These are phyloP conservation scores for Popillia japonica DNA, from an alignment of 1,140 invertebrate genomes.

Conservation along the genomic window DNA sequence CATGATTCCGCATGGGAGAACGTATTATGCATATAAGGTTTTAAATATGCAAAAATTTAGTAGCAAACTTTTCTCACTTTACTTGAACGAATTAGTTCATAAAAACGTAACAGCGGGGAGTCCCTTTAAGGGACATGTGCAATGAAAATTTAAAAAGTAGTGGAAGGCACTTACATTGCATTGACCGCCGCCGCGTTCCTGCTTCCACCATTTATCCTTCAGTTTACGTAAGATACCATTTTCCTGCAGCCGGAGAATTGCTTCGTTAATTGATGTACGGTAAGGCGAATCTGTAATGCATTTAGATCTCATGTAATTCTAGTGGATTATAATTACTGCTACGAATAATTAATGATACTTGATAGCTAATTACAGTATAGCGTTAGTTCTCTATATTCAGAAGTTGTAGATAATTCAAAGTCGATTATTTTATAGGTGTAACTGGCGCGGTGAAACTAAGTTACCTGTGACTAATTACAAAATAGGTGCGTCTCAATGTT, in stretches of 20 bases:
- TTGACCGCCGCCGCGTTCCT: constrained; percentile 61
- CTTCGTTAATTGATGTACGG: constrained; percentile 70
- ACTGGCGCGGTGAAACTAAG: no score
- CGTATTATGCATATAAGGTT: constrained; percentile 28
- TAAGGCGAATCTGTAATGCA: constrained; percentile 71
- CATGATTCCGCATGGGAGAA: constrained; percentile 16
- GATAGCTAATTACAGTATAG: no score
- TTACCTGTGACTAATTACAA: no score
- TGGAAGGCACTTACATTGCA: constrained; percentile 57
- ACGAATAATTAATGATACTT: no score
- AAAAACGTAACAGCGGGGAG: background rate
- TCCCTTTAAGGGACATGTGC: background rate
- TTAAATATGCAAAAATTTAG: constrained; percentile 33
- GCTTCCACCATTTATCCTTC: constrained; percentile 84
- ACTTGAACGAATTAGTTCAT: constrained; percentile 25
- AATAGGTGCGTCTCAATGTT: no score
- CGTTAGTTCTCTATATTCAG: no score
- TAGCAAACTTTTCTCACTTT: constrained; percentile 22
- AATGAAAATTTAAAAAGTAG: constrained; percentile 30
- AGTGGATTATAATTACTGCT: no score
- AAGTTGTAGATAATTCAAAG: no score
- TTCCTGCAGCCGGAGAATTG: constrained; percentile 81
- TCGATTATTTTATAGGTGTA: no score
- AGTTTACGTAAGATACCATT: constrained; percentile 72
- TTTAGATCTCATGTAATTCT: background rate